These are phyloP conservation scores for Heliconius erato DNA, from an alignment of 2,888 invertebrate species.

Conservation along the genomic window DNA sequence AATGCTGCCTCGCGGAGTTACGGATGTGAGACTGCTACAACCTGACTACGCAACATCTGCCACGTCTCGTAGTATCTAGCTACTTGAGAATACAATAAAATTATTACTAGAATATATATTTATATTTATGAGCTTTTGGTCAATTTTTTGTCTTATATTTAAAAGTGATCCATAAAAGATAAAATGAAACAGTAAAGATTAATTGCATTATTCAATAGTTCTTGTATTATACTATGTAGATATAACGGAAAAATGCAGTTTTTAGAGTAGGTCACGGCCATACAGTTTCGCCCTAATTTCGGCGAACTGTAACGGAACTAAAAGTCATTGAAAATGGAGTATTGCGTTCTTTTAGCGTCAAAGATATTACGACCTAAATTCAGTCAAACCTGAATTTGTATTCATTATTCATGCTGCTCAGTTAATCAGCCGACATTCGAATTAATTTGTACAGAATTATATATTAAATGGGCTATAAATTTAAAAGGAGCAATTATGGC, in stretches of 20 bases:
- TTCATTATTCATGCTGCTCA: conserved; percentile 1
- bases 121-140: not conserved
- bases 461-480: conserved; percentile 10
- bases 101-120: not conserved
- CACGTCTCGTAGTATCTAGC: not conserved
- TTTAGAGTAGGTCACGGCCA: conserved; percentile 9
- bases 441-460: conserved; percentile 23
- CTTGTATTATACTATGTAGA: not conserved
- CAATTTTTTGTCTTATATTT: not conserved
- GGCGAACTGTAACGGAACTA: conserved; percentile 1
- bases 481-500: not conserved
- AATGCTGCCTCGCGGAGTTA: not conserved
- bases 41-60: not conserved
- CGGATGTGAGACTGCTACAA: not conserved
- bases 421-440: conserved; percentile 17
- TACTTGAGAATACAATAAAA: not conserved
- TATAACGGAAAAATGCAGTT: not conserved
- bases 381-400: conserved; percentile 4
- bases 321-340: conserved; percentile 21
- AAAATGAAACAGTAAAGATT: not conserved
- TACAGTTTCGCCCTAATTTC: conserved; percentile 9
- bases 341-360: conserved; percentile 6
- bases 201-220: not conserved
- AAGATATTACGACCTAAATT: conserved; percentile 14
- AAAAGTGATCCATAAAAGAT: too few relatives aligned